Percentiles rank a stretch among this genome's conserved stretches.
These are phyloP conservation scores for Slavum lentiscoides DNA, from an alignment of 2,888 invertebrate species.

Conservation along the genomic window DNA sequence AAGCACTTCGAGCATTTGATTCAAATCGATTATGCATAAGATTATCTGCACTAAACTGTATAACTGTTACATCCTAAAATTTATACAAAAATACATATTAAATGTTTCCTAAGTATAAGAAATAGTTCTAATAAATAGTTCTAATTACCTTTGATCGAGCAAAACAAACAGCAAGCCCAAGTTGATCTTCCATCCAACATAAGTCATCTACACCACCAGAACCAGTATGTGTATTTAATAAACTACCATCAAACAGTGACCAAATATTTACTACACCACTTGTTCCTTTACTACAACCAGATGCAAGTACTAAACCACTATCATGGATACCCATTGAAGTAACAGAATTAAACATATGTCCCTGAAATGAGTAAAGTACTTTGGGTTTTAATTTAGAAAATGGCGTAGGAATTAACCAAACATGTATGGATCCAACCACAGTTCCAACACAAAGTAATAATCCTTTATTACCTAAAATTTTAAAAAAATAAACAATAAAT, in stretches of 20 bases:
- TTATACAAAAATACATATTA: not conserved
- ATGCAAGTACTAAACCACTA: slow-evolving; percentile 64
- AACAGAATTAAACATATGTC: slow-evolving; percentile 64
- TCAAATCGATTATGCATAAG: slow-evolving; percentile 42
- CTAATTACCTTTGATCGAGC: slow-evolving; percentile 63
- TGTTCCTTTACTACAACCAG: slow-evolving; percentile 61
- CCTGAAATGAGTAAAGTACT: slow-evolving; percentile 62
- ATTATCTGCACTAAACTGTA: slow-evolving; percentile 57
- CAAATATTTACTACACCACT: slow-evolving; percentile 67
- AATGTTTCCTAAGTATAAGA: not conserved
- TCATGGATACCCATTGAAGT: slow-evolving; percentile 63
- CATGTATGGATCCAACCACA: slow-evolving; percentile 63
- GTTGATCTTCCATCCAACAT: slow-evolving; percentile 62
- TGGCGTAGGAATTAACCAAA: slow-evolving; percentile 61
- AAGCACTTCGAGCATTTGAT: slow-evolving; percentile 49
- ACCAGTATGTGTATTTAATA: slow-evolving; percentile 65
- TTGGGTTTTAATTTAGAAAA: slow-evolving; percentile 55
- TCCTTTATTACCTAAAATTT: slow-evolving; percentile 40
- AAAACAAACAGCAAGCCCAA: slow-evolving; percentile 64
- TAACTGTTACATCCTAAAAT: slow-evolving; percentile 41
- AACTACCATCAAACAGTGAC: slow-evolving; percentile 66
- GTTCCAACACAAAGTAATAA: slow-evolving; percentile 63
- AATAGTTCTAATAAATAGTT: slow-evolving; percentile 55
- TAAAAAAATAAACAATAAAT: slow-evolving; percentile 5
- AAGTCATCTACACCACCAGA: slow-evolving; percentile 63